Base-by-base conservation (phyloP, 2,888 invertebrate species). In the Ectemnius cavifrons region DNA sequence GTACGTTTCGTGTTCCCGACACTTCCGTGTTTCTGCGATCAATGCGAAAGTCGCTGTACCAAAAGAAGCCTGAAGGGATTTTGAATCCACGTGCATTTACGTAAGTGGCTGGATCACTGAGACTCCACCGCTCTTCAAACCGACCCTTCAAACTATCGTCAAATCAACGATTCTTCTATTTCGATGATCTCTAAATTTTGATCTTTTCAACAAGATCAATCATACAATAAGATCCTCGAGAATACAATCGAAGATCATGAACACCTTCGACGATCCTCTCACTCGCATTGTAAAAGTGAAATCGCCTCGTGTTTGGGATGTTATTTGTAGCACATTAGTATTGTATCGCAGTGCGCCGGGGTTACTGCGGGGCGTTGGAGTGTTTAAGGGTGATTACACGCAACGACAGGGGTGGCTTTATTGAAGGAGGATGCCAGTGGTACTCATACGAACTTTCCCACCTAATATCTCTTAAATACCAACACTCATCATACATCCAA, bases 321-420 rank as follows among this genome's bases (percentile, higher is more conserved):
- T 89, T 89, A 89, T 90, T 90, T 89, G 90, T 90, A 89, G 86
- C 89, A 88, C 89, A 90, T 90, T 90, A 90, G 89, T 89, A 90
- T 90, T 90, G 89, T 90, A 86, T 87, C 85, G 86, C 81, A 80
- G 83, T 77, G 79, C 75, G 82, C 74, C 82, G 83, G 84, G 85
- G 86, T 83, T 82, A 84, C 83, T 73, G 76, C 86, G 84, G 89
- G 89, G 91, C 88, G 90, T 89, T 89, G 86, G 89, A 89, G 90
- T 89, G 89, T 90, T 90, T 89, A 90, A 89, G 90, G 90, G 89
- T 89, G 90, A 90, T 90, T 89, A 90, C 89, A 87, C 89, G 88
- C 89, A 87, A 89, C 87, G 89, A 88, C 87, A 88, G 85, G 90
- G 90, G 89, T 88, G 87, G 89, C 89, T 89, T 90, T 90, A 90